Evolutionary conservation across 2,113 vertebrate genomes (phyloP).

Genomic region (western clawed frog (Xenopus tropicalis)): UCB_Xtro_10.0 CM004444.2:16077501-16078000

Average conservation of each 20-base stretch:
- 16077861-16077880: slow-evolving; percentile 33
- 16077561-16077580: too few relatives aligned
- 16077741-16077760: background rate
- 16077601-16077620: background rate
- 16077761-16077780: too few relatives aligned
- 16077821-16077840: slow-evolving; percentile 33
- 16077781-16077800: background rate
- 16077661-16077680: background rate
- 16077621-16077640: background rate
- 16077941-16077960: slow-evolving; percentile 69
- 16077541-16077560: too few relatives aligned
- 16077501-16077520: too few relatives aligned
- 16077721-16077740: too few relatives aligned
- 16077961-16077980: slow-evolving; percentile 97
- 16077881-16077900: slow-evolving; percentile 62
- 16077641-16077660: background rate
- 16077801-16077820: slow-evolving; percentile 19
- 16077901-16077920: slow-evolving; percentile 78
- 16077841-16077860: slow-evolving; percentile 32
- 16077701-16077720: too few relatives aligned
- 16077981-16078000: slow-evolving; percentile 68
- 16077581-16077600: too few relatives aligned
- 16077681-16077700: background rate
- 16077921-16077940: slow-evolving; percentile 64
- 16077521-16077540: too few relatives aligned